Percentiles rank a stretch among this genome's conserved stretches.
phyloP scores from a whole-genome alignment of 2,797 vertebrate genomes.

The Sebastes aleutianus region DNA sequence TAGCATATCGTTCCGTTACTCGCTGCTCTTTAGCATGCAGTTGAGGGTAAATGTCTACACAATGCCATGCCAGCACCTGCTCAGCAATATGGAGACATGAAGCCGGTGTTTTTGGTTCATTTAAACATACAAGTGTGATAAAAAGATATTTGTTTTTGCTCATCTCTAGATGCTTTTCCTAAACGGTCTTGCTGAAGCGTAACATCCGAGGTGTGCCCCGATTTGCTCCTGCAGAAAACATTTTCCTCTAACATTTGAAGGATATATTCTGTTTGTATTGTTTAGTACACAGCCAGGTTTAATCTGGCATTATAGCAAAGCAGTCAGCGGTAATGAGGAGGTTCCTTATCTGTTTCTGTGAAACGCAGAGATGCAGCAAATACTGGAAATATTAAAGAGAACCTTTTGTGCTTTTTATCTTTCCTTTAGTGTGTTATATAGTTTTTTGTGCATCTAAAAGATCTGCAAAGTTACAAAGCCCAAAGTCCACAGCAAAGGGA shows the following conservation, averaged over 20 bases:
- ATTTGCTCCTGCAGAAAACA: too few relatives aligned
- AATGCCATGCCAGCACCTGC: conserved; percentile 2
- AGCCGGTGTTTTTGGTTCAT: not conserved
- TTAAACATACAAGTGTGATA: not conserved
- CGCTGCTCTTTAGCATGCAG: not conserved
- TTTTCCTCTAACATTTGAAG: too few relatives aligned
- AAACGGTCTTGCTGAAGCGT: too few relatives aligned
- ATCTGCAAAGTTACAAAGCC: too few relatives aligned
- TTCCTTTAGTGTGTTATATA: too few relatives aligned
- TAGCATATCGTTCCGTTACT: not conserved
- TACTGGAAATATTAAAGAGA: not conserved
- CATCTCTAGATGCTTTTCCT: too few relatives aligned
- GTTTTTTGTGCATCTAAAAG: too few relatives aligned
- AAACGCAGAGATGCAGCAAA: conserved; percentile 7
- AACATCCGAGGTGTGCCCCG: too few relatives aligned
- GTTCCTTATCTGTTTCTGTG: conserved; percentile 9
- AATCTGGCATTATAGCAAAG: not conserved
- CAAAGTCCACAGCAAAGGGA: too few relatives aligned
- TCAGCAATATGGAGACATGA: not conserved
- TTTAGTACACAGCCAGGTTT: not conserved
- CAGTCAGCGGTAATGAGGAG: conserved; percentile 1
- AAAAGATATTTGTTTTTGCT: too few relatives aligned
- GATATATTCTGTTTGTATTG: too few relatives aligned
- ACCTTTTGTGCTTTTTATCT: too few relatives aligned
- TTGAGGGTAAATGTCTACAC: not conserved